Base-by-base conservation (phyloP, 2,888 invertebrate species). In the Synanthedon tipuliformis region DNA sequence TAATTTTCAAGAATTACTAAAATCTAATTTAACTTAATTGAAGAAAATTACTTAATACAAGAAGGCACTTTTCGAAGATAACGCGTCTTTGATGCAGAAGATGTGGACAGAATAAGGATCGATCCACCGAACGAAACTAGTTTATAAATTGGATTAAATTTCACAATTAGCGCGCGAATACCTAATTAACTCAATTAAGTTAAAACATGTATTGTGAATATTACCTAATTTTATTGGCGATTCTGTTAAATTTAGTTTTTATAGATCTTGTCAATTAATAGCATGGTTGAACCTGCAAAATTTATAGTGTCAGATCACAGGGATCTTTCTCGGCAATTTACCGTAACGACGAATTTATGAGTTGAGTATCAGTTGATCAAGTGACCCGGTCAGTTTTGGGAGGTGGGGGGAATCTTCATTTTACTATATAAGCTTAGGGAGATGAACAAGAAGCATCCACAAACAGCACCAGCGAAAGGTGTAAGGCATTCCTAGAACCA, bases 351-450 rank as follows among this genome's bases (percentile, higher is more conserved):
- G 68, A 68, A 75, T 73, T 76, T 78, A 76, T 71, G 73, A 72
- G 74, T 80, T 78, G 74, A 34, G 64, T 66, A 59, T 70, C 23
- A 68, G 66, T 66, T 65, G 62, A 68, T 68, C 34, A 34, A 62
- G 65, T 77, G 75, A 78, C 78, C 77, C 67, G 76, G 70, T 75
- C 66, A 63, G 58, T 49, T 49, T 49, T 12, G 51, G 57, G 65
- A 34, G 70, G 81, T 77, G 81, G 85, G 81, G 80, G 75, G 57
- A 66, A 69, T 68, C 64, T 67, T 68, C 60, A 69, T 68, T 67
- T 64, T 68, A 65, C 76, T 85, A 86, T 86, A 85, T 76, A 85
- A 77, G 69, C 71, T 62, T 69, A 66, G 71, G 73, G 81, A 76
- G 73, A 77, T 78, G 78, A 70, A 76, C 71, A 75, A 75, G 65